Conservation (phyloP, 2,888 invertebrate genomes). For the Meteorus cinctellus region DNA sequence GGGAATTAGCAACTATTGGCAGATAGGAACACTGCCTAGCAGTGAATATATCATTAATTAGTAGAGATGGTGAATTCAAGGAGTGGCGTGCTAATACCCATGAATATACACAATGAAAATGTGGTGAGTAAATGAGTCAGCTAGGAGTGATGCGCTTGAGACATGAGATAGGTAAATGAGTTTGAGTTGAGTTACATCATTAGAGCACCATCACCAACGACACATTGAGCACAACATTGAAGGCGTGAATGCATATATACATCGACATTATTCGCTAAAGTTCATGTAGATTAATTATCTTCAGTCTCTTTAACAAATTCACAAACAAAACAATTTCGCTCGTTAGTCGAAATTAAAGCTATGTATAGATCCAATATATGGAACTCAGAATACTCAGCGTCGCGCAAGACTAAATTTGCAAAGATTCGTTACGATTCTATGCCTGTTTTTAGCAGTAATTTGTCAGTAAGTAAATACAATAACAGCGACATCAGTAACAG, state of each 20-base stretch:
- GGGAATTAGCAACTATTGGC: background rate
- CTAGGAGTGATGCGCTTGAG: background rate
- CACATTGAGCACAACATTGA: slow-evolving; percentile 2
- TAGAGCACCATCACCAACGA: background rate
- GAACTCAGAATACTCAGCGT: too few relatives aligned
- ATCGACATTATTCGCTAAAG: background rate
- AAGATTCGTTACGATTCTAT: background rate
- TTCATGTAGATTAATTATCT: background rate
- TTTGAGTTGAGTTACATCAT: slow-evolving; percentile 10
- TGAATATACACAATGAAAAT: background rate
- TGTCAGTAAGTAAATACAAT: background rate
- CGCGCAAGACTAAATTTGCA: background rate
- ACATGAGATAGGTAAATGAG: background rate
- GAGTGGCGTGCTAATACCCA: background rate
- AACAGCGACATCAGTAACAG: background rate
- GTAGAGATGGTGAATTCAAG: background rate
- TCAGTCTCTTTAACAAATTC: background rate
- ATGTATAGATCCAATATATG: background rate
- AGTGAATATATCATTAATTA: background rate
- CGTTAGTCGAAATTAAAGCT: slow-evolving; percentile 1
- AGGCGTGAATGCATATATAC: background rate
- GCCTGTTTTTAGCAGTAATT: background rate
- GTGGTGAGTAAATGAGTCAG: background rate
- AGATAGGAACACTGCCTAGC: background rate
- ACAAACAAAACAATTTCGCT: background rate